These are phyloP conservation scores for Phytoseiulus persimilis DNA, from an alignment of 2,888 invertebrate genomes.

Conservation along the genomic window DNA sequence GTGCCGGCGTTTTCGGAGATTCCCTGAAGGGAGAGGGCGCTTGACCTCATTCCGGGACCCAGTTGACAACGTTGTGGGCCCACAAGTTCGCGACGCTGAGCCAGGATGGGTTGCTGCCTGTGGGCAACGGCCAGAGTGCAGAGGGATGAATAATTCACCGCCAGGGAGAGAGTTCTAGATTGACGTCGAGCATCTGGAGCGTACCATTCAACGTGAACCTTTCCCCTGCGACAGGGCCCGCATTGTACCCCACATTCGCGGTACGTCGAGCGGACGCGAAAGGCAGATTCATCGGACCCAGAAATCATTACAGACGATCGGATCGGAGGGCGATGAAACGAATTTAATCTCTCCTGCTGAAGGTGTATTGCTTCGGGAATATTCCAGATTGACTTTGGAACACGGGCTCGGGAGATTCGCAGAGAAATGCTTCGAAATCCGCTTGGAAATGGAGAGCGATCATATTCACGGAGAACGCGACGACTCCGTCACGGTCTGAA, in stretches of 20 bases:
- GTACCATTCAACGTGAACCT: background rate
- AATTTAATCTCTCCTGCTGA: too few relatives aligned
- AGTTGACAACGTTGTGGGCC: background rate
- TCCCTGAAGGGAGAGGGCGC: constrained; percentile 17
- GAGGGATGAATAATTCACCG: background rate
- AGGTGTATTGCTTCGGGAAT: too few relatives aligned
- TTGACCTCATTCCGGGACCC: constrained; percentile 37
- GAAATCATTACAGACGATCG: too few relatives aligned
- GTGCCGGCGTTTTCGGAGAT: constrained; percentile 6
- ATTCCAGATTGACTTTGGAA: too few relatives aligned
- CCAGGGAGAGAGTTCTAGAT: background rate
- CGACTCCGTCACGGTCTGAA: too few relatives aligned
- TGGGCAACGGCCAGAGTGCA: background rate
- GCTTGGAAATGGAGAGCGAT: too few relatives aligned
- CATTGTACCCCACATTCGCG: too few relatives aligned
- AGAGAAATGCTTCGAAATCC: too few relatives aligned
- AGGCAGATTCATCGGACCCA: background rate
- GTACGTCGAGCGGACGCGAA: background rate
- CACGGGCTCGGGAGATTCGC: too few relatives aligned
- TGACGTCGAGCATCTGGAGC: constrained; percentile 5
- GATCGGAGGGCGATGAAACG: too few relatives aligned
- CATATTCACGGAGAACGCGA: too few relatives aligned
- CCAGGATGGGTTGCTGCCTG: background rate
- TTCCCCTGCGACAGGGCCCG: background rate
- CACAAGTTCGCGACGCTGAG: background rate